phyloP scores from a whole-genome alignment of 2,888 invertebrate species.

The Polydrusus tereticollis region DNA sequence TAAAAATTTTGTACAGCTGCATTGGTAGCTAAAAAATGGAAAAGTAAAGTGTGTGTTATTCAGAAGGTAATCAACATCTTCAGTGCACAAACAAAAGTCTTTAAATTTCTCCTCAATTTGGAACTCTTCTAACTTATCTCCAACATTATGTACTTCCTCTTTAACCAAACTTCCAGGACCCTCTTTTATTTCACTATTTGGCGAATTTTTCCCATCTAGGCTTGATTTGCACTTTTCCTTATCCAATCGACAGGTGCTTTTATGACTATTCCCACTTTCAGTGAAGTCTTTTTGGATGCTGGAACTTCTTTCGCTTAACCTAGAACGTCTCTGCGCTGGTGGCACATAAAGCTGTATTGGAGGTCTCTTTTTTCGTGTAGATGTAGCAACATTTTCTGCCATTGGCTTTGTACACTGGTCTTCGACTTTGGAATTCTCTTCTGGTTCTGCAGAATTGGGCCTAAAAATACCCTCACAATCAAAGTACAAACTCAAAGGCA shows the following conservation, averaged over 20 bases:
- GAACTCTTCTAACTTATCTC: background rate
- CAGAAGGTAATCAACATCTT: constrained; percentile 31
- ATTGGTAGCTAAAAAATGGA: constrained; percentile 25
- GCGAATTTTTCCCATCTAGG: background rate
- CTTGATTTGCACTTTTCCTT: background rate
- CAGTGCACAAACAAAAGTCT: constrained; percentile 25
- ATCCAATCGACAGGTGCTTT: background rate
- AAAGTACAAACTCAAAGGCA: background rate
- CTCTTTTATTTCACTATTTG: background rate
- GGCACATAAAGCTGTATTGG: constrained; percentile 64
- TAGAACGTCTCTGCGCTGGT: constrained; percentile 61
- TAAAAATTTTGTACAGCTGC: constrained; percentile 29
- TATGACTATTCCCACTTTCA: background rate
- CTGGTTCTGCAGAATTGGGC: background rate
- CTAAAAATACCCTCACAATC: constrained; percentile 13
- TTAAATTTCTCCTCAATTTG: background rate
- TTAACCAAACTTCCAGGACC: too few species aligned
- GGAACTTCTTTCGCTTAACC: constrained; percentile 21
- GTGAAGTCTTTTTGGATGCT: constrained; percentile 12
- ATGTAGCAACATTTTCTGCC: constrained; percentile 28
- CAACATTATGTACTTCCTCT: background rate
- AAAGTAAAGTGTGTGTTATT: background rate
- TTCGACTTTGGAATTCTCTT: constrained; percentile 10
- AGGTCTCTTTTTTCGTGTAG: constrained; percentile 58
- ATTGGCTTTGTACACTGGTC: constrained; percentile 19